Evolutionary conservation across 2,113 vertebrate species (phyloP).

Genomic region (Neolamprologus cancellatus): DNA sequence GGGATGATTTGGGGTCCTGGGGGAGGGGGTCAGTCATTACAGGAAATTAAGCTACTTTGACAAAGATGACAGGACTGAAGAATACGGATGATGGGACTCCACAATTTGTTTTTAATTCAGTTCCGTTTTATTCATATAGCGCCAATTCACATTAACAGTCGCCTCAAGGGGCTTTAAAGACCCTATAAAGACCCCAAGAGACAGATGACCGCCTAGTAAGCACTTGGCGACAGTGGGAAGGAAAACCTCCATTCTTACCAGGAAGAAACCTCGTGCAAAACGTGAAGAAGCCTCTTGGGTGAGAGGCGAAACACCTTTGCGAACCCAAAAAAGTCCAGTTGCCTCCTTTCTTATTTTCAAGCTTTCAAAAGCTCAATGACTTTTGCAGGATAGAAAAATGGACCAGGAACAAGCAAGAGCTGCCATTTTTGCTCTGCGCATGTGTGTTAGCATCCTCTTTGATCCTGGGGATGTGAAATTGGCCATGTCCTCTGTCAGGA

Average conservation of each 20-base stretch:
- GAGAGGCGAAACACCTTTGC: not conserved
- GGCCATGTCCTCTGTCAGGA: not conserved
- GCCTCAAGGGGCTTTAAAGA: not conserved
- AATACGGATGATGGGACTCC: not conserved
- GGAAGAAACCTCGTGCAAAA: not conserved
- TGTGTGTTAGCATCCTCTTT: not conserved
- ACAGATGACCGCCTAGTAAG: not conserved
- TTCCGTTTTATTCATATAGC: not conserved
- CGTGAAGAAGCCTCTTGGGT: not conserved
- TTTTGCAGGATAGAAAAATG: not conserved
- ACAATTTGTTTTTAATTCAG: not conserved
- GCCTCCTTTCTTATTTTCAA: not conserved
- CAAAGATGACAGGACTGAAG: not conserved
- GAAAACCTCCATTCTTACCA: not conserved
- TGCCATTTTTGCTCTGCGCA: not conserved
- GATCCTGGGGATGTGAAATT: not conserved
- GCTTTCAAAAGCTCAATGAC: not conserved
- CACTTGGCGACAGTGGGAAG: not conserved
- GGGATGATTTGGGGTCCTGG: not conserved
- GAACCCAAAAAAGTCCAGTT: not conserved
- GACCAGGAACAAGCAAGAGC: not conserved
- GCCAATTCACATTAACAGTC: not conserved
- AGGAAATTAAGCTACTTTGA: not conserved
- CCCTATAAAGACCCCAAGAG: not conserved
- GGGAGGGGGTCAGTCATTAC: not conserved